phyloP scores from a whole-genome alignment of 2,888 invertebrate species.

The Pachymerium ferrugineum region DNA sequence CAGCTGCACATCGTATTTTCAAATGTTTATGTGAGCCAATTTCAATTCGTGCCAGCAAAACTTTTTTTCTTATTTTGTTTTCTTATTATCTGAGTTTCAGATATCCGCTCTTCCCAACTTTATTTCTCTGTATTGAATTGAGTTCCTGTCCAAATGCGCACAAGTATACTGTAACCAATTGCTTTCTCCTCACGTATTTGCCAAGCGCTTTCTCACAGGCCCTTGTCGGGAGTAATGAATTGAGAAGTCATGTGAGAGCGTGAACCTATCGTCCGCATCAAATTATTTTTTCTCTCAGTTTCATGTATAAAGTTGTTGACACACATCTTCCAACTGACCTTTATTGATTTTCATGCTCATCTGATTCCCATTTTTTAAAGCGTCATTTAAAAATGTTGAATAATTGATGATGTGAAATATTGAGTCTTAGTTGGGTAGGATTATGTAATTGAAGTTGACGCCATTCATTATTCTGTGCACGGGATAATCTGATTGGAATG shows the following conservation, averaged over 20 bases:
- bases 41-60: too few species aligned
- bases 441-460: neutral
- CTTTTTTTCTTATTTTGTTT: too few species aligned
- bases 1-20: too few species aligned
- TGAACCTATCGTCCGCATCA: neutral
- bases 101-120: neutral
- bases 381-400: too few species aligned
- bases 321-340: neutral
- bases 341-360: too few species aligned
- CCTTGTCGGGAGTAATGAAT: neutral
- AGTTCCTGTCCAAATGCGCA: too few species aligned
- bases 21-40: too few species aligned
- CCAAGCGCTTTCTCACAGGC: neutral
- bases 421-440: neutral
- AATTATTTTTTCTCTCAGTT: too few species aligned
- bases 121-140: neutral
- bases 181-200: neutral
- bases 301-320: neutral
- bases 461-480: neutral
- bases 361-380: too few species aligned
- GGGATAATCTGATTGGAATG: neutral
- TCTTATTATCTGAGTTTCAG: too few species aligned
- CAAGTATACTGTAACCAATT: neutral
- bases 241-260: neutral
- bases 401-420: too few species aligned